These are phyloP conservation scores for Virgularia gustaviana DNA, from an alignment of 92 coral and sea anemone species.

Conservation along the genomic window DNA sequence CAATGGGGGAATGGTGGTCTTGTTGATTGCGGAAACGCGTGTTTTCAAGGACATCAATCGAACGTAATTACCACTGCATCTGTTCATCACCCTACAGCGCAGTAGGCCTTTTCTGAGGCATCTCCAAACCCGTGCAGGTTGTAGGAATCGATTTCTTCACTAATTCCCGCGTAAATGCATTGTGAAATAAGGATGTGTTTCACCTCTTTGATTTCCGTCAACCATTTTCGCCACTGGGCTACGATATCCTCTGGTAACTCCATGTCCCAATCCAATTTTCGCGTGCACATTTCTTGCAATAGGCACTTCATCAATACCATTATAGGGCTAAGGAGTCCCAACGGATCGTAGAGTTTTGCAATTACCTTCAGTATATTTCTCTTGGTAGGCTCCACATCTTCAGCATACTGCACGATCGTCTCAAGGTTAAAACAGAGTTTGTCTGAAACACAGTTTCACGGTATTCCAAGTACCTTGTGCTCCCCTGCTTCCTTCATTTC, in stretches of 20 bases:
- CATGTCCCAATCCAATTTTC: background rate
- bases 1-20: constrained; percentile 1
- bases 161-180: background rate
- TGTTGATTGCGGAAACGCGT: background rate
- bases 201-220: background rate
- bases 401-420: too few relatives aligned
- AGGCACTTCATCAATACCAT: background rate
- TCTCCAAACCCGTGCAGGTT: too few relatives aligned
- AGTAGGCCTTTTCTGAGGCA: background rate
- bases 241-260: background rate
- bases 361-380: background rate
- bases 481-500: constrained; percentile 10
- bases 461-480: constrained; percentile 32
- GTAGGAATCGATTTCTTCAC: background rate
- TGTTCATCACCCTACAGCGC: background rate
- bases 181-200: background rate
- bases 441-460: constrained; percentile 33
- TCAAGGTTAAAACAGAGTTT: too few relatives aligned
- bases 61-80: background rate
- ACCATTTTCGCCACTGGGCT: background rate
- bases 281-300: background rate
- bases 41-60: background rate
- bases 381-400: background rate
- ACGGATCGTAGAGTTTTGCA: background rate
- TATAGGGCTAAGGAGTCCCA: background rate